Evolutionary conservation across 2,888 invertebrate genomes (phyloP).

Genomic region (Pheosia gnoma): DNA sequence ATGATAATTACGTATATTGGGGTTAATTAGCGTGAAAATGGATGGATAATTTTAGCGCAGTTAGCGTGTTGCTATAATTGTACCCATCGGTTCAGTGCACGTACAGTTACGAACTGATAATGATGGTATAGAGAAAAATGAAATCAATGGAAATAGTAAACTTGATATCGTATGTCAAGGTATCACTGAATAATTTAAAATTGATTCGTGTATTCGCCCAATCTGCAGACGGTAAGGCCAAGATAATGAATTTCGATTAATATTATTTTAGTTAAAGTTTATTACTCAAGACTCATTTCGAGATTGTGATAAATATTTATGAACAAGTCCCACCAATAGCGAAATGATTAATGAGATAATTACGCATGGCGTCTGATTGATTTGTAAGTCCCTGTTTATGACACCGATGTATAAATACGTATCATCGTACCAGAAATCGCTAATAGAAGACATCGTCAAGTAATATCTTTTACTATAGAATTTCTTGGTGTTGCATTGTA

Average conservation of each 20-base stretch:
- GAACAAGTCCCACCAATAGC: slow-evolving; percentile 20
- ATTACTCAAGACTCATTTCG: background rate
- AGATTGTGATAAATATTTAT: background rate
- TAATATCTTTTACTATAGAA: background rate
- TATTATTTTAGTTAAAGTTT: background rate
- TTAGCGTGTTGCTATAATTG: slow-evolving; percentile 28
- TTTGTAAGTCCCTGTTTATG: slow-evolving; percentile 32
- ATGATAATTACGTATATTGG: slow-evolving; percentile 20
- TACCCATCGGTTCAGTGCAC: slow-evolving; percentile 15
- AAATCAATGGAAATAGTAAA: too few species aligned
- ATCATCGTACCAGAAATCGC: background rate
- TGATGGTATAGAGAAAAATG: background rate
- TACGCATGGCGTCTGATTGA: slow-evolving; percentile 23
- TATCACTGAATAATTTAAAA: background rate
- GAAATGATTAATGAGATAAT: slow-evolving; percentile 26
- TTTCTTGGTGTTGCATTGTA: background rate
- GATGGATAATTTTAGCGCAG: slow-evolving; percentile 18
- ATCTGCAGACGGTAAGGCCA: background rate
- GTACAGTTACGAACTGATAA: background rate
- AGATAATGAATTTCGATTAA: background rate
- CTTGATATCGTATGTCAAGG: too few species aligned
- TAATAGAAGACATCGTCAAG: background rate
- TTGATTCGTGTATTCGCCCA: background rate
- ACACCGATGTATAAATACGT: slow-evolving; percentile 24
- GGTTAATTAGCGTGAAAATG: slow-evolving; percentile 30